Conservation (phyloP, 2,888 invertebrate genomes). For the Nomada flava region DNA sequence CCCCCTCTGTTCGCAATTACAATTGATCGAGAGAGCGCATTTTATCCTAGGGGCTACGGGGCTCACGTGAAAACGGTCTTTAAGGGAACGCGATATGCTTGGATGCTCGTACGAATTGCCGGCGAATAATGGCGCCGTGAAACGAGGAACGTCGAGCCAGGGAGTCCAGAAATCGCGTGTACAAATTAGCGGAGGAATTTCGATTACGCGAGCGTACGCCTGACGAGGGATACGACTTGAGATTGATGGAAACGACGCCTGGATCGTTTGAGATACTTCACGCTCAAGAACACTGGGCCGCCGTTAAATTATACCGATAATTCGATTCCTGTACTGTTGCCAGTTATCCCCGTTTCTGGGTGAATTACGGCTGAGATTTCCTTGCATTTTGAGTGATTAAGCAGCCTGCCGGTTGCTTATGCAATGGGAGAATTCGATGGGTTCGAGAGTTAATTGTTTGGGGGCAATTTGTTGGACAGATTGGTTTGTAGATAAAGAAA, state of each 20-base stretch:
- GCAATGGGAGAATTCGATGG: no score
- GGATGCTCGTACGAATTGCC: slow-evolving; percentile 63
- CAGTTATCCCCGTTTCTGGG: not conserved
- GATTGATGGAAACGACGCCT: slow-evolving; percentile 16
- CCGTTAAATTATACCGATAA: slow-evolving; percentile 5
- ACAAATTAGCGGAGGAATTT: slow-evolving; percentile 43
- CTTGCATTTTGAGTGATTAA: no score
- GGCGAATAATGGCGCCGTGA: slow-evolving; percentile 44
- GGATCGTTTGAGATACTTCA: slow-evolving; percentile 13
- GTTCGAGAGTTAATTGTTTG: no score
- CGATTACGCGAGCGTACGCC: slow-evolving; percentile 23
- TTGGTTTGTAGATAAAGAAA: no score
- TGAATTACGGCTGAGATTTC: no score
- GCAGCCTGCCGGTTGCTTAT: no score
- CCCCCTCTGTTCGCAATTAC: slow-evolving; percentile 41
- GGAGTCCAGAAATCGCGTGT: slow-evolving; percentile 41
- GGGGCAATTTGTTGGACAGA: no score
- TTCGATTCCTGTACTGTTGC: not conserved
- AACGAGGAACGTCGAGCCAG: slow-evolving; percentile 22
- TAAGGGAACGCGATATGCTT: slow-evolving; percentile 63
- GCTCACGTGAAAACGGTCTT: slow-evolving; percentile 51
- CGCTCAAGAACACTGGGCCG: not conserved
- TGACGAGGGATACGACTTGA: not conserved
- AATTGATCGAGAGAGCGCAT: slow-evolving; percentile 33
- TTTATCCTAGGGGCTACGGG: slow-evolving; percentile 29